phyloP scores from a whole-genome alignment of 2,888 invertebrate species.

The Beris chalybata region DNA sequence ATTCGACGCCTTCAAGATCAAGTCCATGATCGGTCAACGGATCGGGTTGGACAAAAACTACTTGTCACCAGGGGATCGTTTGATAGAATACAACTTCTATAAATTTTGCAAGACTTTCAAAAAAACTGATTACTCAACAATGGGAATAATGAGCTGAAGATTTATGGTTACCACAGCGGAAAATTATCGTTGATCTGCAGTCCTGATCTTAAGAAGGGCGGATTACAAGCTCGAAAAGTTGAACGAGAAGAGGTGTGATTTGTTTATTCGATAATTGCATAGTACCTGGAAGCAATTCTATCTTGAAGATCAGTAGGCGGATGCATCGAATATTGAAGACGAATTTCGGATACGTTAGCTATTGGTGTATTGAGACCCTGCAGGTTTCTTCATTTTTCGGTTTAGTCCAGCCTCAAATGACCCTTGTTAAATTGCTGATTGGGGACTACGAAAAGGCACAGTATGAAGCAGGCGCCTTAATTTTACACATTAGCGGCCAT shows the following conservation, averaged over 20 bases:
- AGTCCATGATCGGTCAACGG: background rate
- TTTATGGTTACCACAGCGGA: background rate
- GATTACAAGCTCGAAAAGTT: background rate
- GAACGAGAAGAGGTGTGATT: conserved; percentile 23
- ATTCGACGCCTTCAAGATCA: background rate
- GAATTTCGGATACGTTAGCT: conserved; percentile 1
- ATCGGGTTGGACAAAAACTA: background rate
- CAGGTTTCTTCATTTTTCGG: conserved; percentile 4
- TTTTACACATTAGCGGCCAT: background rate
- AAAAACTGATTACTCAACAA: conserved; percentile 16
- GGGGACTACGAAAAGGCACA: conserved; percentile 9
- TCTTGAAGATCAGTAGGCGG: conserved; percentile 14
- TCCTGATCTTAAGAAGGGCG: conserved; percentile 1
- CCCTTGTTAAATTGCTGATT: conserved; percentile 23
- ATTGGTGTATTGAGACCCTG: background rate
- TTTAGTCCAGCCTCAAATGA: background rate
- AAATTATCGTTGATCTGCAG: background rate
- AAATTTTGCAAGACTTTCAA: background rate
- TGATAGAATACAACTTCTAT: background rate
- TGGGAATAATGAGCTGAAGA: conserved; percentile 23
- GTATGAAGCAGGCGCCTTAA: background rate
- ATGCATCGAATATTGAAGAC: conserved; percentile 10
- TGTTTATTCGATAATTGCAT: conserved; percentile 28
- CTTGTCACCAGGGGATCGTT: conserved; percentile 12
- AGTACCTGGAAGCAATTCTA: conserved; percentile 11